Evolutionary conservation across 2,113 vertebrate genomes (phyloP).

Genomic region (Laticauda laticaudata): DNA sequence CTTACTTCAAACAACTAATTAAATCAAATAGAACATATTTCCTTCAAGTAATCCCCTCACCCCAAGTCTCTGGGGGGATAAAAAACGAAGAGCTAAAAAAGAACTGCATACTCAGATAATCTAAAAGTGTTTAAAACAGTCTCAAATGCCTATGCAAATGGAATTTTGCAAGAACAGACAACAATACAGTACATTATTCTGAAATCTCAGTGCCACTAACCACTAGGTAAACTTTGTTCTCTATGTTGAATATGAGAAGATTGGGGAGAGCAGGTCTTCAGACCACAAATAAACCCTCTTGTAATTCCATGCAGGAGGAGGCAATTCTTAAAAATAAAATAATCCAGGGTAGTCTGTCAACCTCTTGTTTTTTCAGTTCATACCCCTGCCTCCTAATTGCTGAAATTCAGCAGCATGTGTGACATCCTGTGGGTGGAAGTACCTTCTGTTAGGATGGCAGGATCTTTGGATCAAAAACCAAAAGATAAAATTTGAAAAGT

Average conservation of each 20-base stretch:
- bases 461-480: background rate
- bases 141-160: background rate
- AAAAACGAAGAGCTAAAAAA: background rate
- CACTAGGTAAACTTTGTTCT: background rate
- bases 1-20: background rate
- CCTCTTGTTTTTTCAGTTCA: background rate
- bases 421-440: too few relatives aligned
- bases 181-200: background rate
- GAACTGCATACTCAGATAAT: background rate
- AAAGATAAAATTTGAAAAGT: background rate
- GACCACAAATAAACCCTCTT: background rate
- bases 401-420: background rate
- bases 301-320: background rate
- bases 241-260: background rate
- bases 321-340: background rate
- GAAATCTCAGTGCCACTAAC: background rate
- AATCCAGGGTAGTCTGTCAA: background rate
- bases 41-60: background rate
- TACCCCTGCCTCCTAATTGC: background rate
- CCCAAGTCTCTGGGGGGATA: background rate
- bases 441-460: background rate
- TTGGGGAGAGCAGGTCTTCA: background rate
- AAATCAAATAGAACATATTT: background rate
- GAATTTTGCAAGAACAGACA: background rate
- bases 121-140: background rate